phyloP scores from a whole-genome alignment of 1,140 invertebrate genomes.

The Spodoptera litura region DNA sequence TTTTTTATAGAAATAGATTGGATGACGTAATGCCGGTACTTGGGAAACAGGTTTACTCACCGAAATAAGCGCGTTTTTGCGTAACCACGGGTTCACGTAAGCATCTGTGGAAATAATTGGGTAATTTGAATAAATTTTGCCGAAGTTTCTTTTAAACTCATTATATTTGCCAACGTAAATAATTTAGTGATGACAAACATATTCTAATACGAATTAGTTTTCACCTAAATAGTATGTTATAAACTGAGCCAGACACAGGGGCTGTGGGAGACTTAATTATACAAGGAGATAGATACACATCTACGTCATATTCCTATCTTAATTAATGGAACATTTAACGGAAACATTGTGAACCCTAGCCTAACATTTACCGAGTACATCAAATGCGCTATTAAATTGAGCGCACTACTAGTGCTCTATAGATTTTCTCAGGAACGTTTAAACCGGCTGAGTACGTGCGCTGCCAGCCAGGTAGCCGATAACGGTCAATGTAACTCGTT shows the following conservation, averaged over 20 bases:
- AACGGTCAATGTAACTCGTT: constrained; percentile 65
- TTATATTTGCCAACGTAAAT: neutral
- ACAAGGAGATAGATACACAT: neutral
- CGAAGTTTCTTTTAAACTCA: constrained; percentile 1
- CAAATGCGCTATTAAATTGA: neutral
- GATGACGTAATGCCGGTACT: constrained; percentile 18
- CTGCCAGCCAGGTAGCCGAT: constrained; percentile 57
- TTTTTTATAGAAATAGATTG: constrained; percentile 8
- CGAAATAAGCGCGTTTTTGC: constrained; percentile 9
- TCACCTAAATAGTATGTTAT: neutral
- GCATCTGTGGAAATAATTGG: constrained; percentile 17
- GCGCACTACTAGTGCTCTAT: neutral
- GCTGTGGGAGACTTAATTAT: constrained; percentile 15
- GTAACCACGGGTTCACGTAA: neutral
- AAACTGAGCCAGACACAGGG: neutral
- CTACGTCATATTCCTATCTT: constrained; percentile 10
- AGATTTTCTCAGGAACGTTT: constrained; percentile 51
- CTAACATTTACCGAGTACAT: constrained; percentile 5
- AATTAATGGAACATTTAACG: constrained; percentile 18
- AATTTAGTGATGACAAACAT: constrained; percentile 13
- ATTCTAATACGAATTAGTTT: constrained; percentile 17
- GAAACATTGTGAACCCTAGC: neutral
- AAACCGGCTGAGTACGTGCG: constrained; percentile 59
- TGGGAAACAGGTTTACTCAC: constrained; percentile 7
- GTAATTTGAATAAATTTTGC: constrained; percentile 20